These are phyloP conservation scores for Xestia c-nigrum DNA, from an alignment of 2,888 invertebrate genomes.

Conservation along the genomic window DNA sequence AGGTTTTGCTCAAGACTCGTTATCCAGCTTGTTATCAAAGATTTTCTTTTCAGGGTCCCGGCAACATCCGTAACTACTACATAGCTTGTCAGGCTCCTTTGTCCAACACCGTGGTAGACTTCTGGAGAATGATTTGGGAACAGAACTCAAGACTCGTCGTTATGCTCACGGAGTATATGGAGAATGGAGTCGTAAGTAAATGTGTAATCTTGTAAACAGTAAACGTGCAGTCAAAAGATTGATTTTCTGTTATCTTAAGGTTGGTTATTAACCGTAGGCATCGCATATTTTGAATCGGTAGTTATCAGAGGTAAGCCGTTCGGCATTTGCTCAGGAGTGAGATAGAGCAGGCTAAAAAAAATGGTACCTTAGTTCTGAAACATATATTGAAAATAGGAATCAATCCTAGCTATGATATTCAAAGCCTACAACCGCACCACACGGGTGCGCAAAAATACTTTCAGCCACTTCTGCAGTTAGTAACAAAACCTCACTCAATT, in stretches of 20 bases:
- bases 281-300: neutral
- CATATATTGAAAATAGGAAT: neutral
- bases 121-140: slow-evolving; percentile 99
- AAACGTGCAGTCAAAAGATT: neutral
- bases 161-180: slow-evolving; percentile 97
- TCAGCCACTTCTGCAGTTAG: neutral
- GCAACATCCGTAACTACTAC: slow-evolving; percentile 95
- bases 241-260: neutral
- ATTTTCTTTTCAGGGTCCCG: slow-evolving; percentile 93
- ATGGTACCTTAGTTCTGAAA: neutral
- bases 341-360: neutral
- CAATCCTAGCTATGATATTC: neutral
- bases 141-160: slow-evolving; percentile 96
- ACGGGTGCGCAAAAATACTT: neutral
- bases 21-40: neutral
- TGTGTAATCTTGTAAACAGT: neutral
- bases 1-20: neutral
- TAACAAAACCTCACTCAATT: slow-evolving; percentile 64
- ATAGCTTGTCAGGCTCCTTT: slow-evolving; percentile 98
- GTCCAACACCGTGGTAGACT: slow-evolving; percentile 95
- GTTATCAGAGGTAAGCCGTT: neutral
- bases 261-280: neutral
- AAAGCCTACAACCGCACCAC: neutral
- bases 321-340: neutral
- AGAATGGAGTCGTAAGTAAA: slow-evolving; percentile 94